Evolutionary conservation across 2,888 invertebrate species (phyloP), one percentile per base, ranked within the genome.

Genomic region (Acrocera orbiculus): DNA sequence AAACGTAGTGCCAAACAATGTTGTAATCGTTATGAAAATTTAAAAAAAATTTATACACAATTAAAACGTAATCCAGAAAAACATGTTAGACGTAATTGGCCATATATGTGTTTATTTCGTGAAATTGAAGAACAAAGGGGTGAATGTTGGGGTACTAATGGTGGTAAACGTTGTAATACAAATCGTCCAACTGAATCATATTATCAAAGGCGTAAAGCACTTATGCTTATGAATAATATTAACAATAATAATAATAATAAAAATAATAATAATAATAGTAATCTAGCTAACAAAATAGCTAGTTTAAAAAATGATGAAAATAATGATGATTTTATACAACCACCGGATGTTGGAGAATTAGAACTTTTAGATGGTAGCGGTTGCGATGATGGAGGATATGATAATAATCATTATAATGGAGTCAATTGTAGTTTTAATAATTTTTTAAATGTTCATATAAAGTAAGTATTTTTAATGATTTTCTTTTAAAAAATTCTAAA

Each of bases 101-200:
- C 38, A 24, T 40, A 40, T 29, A 40, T 40, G 40, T 37, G 36
- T 29, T 35, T 40, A 33, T 40, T 40, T 37, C 37, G 58, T 37
- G 60, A 58, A 42, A 58, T 58, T 40, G 58, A 58, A 42, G 60
- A 58, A 36, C 58, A 59, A 36, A 48, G 58, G 4, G 58, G 58
- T 34, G 58, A 58, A 40, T 55, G 57, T 37, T 58, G 58, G 58
- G 58, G 58, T 27, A 20, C 30, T 3, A 11, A n/a, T 5, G 19
- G 6, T 7, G 11, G 11, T 5, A 23, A 23, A 23, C 23, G 23
- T 5, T n/a, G n/a, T n/a, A 34, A 34, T 34, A 27, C 34, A 4
- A 40, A 58, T 14, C 51, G 54, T 25, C 45, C 51, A 0, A 59
- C 58, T 36, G 36, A 58, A 4, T 56, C 56, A 3, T 58, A 59